Base-by-base conservation (phyloP, 2,113 vertebrate genomes). In the Xiphophorus maculatus region DNA sequence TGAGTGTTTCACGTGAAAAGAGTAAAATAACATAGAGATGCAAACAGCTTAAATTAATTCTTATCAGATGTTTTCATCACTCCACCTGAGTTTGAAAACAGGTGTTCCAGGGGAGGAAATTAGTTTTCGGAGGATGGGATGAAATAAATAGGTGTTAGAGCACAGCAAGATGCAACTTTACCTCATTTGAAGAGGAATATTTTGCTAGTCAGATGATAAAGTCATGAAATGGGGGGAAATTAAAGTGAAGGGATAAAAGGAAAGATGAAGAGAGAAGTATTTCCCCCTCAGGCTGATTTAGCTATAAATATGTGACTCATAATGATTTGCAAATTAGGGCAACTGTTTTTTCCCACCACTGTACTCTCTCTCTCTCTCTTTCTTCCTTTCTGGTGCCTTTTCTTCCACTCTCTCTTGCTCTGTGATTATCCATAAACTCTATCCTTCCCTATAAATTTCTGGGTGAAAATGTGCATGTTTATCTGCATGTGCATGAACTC, bases 271-370 rank as follows among this genome's bases (percentile, higher is more conserved):
- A 65, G 68, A 79, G 69, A 76, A 77, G 79, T 69, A 80, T 70
- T 82, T 73, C 74, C 77, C 87, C 90, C 86, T 82, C 82, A 77
- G 92, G 91, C 88, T 90, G 81, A 87, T 85, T 87, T 60, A 63
- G 85, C 80, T 90, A 88, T 90, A 92, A 91, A 93, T 91, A 88
- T 87, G 81, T 91, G 87, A 86, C 82, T 93, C 88, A 88, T 83
- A 83, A 87, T 84, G 84, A 94, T 92, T 93, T 93, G 92, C 90
- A 93, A 90, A 92, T 91, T 84, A 92, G 79, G 76, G 51, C 70
- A 63, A 63, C 62, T 84, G 77, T 82, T 76, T 88, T 37, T 77
- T 82, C 68, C 61, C 67, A 76, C n/a, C 65, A 48, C 73, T 75
- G 51, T 69, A 73, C 51, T 35, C 61, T 9, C 19, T 51, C 60